A percentile compares a stretch with the other conserved stretches of the same genome.
These are phyloP conservation scores for Pteronura brasiliensis DNA, from an alignment of 2,113 vertebrate species.

Conservation along the genomic window DNA sequence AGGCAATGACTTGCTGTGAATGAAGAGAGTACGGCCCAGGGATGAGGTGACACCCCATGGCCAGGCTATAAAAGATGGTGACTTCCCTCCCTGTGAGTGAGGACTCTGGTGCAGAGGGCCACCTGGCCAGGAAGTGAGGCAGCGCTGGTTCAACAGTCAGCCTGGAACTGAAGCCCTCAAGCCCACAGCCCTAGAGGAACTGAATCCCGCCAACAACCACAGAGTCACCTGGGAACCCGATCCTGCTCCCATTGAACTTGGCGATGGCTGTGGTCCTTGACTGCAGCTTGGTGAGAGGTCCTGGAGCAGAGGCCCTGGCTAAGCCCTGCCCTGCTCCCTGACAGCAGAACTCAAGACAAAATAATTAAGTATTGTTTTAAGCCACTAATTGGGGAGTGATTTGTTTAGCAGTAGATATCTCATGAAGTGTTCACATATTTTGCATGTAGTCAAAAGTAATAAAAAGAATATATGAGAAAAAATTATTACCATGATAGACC, in stretches of 20 bases:
- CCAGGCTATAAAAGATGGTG: background rate
- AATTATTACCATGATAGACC: background rate
- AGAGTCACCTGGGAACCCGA: background rate
- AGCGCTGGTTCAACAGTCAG: background rate
- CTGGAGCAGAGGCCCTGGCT: background rate
- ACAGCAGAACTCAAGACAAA: background rate
- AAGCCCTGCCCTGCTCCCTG: background rate
- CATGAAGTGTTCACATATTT: background rate
- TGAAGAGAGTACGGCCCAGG: background rate
- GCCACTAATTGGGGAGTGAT: background rate
- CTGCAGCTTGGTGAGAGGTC: background rate
- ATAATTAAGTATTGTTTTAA: background rate
- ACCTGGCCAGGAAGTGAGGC: background rate
- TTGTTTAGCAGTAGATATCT: background rate
- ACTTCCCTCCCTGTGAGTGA: fast-evolving
- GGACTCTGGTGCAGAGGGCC: background rate
- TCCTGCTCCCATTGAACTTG: background rate
- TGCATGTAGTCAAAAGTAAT: background rate
- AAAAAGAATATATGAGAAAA: background rate
- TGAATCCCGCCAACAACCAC: background rate
- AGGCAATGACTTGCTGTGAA: background rate
- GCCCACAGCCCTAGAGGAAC: background rate
- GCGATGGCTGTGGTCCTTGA: background rate
- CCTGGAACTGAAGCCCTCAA: background rate
- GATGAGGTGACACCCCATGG: background rate